These are phyloP conservation scores for Epinephelus awoara DNA, from an alignment of 2,797 vertebrate species.

Conservation along the genomic window DNA sequence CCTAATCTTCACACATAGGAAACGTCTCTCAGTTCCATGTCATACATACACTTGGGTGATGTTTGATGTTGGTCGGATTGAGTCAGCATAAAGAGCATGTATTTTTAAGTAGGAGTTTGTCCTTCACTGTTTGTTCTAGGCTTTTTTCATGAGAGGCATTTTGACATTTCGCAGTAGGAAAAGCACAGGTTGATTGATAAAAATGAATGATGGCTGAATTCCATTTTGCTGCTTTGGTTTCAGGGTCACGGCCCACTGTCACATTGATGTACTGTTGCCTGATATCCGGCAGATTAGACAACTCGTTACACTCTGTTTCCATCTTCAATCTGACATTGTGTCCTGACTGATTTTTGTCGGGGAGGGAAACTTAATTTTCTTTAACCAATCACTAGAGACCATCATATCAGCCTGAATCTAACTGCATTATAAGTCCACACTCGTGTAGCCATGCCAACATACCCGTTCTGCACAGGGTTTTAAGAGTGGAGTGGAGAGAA, in stretches of 20 bases:
- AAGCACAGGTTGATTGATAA: background rate
- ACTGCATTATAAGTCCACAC: too few species aligned
- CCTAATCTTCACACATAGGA: background rate
- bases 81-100: constrained; percentile 2
- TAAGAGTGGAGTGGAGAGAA: too few species aligned
- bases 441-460: too few species aligned
- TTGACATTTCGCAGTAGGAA: background rate
- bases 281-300: too few species aligned
- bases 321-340: too few species aligned
- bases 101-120: background rate
- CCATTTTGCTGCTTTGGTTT: background rate
- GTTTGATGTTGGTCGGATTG: background rate
- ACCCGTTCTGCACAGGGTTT: too few species aligned
- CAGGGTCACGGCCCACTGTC: background rate
- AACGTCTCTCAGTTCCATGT: background rate
- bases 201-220: background rate
- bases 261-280: too few species aligned
- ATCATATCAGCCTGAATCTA: too few species aligned
- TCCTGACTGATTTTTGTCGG: too few species aligned
- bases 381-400: too few species aligned
- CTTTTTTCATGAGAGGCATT: background rate
- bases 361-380: too few species aligned
- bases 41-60: background rate
- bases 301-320: too few species aligned
- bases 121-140: background rate